Percentiles rank a stretch among this genome's conserved stretches.
phyloP scores from a whole-genome alignment of 2,888 invertebrate species.

The Silvanus unidentatus region DNA sequence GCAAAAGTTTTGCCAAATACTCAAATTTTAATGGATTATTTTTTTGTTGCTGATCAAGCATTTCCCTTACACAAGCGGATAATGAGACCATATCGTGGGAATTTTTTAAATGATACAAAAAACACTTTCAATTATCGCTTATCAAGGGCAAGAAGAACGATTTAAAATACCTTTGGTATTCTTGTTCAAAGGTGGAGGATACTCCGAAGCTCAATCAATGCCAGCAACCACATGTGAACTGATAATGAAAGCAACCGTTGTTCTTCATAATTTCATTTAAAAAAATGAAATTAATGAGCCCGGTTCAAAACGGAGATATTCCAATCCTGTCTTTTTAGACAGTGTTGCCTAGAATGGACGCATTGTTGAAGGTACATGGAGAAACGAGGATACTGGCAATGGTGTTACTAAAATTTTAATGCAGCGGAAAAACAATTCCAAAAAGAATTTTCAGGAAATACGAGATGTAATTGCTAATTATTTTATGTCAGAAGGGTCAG shows the following conservation, averaged over 20 bases:
- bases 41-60: constrained; percentile 14
- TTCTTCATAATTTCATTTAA: constrained; percentile 21
- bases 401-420: background rate
- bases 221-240: constrained; percentile 5
- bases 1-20: constrained; percentile 4
- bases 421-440: too few relatives aligned
- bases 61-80: constrained; percentile 13
- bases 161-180: constrained; percentile 10
- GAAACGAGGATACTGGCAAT: background rate
- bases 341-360: constrained; percentile 3
- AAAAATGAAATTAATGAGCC: constrained; percentile 10
- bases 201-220: constrained; percentile 7
- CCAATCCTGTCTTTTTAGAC: constrained; percentile 7
- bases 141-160: constrained; percentile 4
- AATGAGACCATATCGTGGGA: constrained; percentile 10
- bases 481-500: too few relatives aligned
- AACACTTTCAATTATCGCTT: constrained; percentile 5
- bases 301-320: constrained; percentile 8
- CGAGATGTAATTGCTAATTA: too few relatives aligned
- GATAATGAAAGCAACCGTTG: constrained; percentile 15
- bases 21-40: constrained; percentile 4
- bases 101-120: constrained; percentile 5
- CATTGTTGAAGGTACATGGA: constrained; percentile 4
- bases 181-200: constrained; percentile 7
- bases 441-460: too few relatives aligned